Base-by-base conservation (phyloP, 2,113 vertebrate genomes). In the Chaetops frenatus region DNA sequence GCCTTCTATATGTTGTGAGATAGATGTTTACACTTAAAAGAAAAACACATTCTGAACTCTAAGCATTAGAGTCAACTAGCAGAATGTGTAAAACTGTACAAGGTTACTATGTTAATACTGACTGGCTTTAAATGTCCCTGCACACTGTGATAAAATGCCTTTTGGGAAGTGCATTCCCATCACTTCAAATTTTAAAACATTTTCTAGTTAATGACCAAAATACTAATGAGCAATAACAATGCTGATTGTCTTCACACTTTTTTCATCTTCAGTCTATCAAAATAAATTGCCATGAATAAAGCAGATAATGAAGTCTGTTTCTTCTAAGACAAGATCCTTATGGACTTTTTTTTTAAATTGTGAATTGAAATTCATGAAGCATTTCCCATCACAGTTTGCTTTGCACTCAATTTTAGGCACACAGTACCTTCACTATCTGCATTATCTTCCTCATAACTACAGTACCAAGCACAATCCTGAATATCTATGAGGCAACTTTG, bases 191-290 rank as follows among this genome's bases (percentile, higher is more conserved):
- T 84, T 89, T 78, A 66, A 84, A 92, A 60, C 3, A 14, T 64
- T 78, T 45, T 54, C 77, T 54, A 53, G 69, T 93, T 85, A 85
- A 78, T 62, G 90, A 79, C 28, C 16, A 76, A 89, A 87, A 88
- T 76, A 73, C 42, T 72, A 82, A 56, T 72, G 70, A 31, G 54
- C 42, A 91, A 23, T 85, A 90, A 85, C 42, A 85, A 93, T 64
- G 42, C 44, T 74, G 91, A 85, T 66, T 84, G 70, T 89, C 92
- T 92, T 62, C 78, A 76, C 50, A 57, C 38, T 67, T 67, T 89
- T 95, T 89, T 91, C 51, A 78, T 84, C 56, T 90, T 85, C 44
- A 72, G 21, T 67, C 47, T 71, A 87, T 44, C 35, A 82, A 81
- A 93, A 71, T 36, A 36, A 83, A 81, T 27, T 73, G n/a, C 50